Evolutionary conservation across 2,888 invertebrate species (phyloP).

Genomic region (Cistogaster globosa): DNA sequence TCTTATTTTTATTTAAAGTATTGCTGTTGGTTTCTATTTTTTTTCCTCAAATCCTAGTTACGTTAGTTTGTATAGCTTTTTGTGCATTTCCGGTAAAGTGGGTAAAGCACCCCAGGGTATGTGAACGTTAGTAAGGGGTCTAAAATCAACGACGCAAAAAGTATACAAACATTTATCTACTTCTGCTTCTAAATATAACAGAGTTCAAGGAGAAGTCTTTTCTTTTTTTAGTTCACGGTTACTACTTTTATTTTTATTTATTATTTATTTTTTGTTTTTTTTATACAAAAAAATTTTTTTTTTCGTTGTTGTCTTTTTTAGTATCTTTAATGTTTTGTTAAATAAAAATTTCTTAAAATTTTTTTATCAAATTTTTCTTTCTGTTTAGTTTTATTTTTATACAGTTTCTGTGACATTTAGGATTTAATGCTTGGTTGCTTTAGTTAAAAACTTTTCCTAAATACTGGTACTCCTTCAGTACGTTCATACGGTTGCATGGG

Average conservation of each 20-base stretch:
- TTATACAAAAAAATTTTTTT: neutral
- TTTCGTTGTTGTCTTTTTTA: neutral
- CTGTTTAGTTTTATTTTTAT: conserved; percentile 22
- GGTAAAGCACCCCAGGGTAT: conserved; percentile 3
- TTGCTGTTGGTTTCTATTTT: conserved; percentile 20
- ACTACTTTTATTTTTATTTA: conserved; percentile 45
- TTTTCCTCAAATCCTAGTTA: conserved; percentile 31
- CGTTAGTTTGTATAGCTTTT: conserved; percentile 39
- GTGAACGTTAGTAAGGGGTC: neutral
- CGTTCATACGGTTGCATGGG: conserved; percentile 11
- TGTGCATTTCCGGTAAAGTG: conserved; percentile 50
- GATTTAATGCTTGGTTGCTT: conserved; percentile 68
- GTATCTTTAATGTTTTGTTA: neutral
- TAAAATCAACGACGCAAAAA: conserved; percentile 21
- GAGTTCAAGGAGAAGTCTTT: conserved; percentile 66
- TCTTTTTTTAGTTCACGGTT: conserved; percentile 60
- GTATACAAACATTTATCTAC: conserved; percentile 44
- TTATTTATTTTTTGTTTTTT: conserved; percentile 2
- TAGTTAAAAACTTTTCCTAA: conserved; percentile 53
- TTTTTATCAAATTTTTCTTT: neutral
- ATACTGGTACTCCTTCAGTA: conserved; percentile 28
- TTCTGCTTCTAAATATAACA: conserved; percentile 8
- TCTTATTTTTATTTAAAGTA: neutral
- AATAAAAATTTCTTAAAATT: neutral
- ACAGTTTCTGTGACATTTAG: conserved; percentile 59